Base-by-base conservation (phyloP, 1,140 invertebrate genomes). In the Frieseomelitta varia region DNA sequence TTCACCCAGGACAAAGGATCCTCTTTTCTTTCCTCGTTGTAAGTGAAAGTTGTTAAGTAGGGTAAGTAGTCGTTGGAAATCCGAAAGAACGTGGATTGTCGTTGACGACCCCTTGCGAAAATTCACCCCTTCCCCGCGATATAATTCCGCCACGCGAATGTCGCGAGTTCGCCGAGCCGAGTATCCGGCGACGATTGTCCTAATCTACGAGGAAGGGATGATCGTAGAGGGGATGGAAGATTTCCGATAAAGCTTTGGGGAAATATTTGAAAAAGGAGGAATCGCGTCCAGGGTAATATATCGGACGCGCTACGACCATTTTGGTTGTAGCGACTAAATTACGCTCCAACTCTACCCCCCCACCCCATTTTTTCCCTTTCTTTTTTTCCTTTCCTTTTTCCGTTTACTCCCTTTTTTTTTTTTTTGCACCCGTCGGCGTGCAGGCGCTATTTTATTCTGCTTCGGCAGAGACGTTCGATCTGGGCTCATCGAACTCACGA, bases 401-500 rank as follows among this genome's bases (percentile, higher is more conserved):
- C 69, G 69, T 39, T 76, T n/a, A n/a, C n/a, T n/a, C n/a, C n/a
- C n/a, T n/a, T 39, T 34, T 73, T 71, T 81, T 87, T 82, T 80
- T 71, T 81, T 79, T 67, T 58, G 30, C 73, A 55, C 39, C 82
- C 85, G 81, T 80, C 79, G 88, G 79, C 85, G 81, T 82, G 69
- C 87, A 79, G 84, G 85, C 86, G 88, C 85, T 85, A 89, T 90
- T 8, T 47, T 87, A 87, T 89, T 89, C 82, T 78, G 83, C 76
- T 83, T 71, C 30, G 88, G 39, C 89, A 89, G 87, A 81, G 85
- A 89, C 81, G 87, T 89, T 90, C 88, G 89, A 89, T 90, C 81
- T 85, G 83, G 88, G 86, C 89, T 90, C 89, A 90, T 90, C 88
- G 88, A 92, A 92, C 90, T 90, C 90, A 88, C 92, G 90, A 92